Evolutionary conservation across 2,797 vertebrate genomes (phyloP).

Genomic region (Decapterus maruadsi): DNA sequence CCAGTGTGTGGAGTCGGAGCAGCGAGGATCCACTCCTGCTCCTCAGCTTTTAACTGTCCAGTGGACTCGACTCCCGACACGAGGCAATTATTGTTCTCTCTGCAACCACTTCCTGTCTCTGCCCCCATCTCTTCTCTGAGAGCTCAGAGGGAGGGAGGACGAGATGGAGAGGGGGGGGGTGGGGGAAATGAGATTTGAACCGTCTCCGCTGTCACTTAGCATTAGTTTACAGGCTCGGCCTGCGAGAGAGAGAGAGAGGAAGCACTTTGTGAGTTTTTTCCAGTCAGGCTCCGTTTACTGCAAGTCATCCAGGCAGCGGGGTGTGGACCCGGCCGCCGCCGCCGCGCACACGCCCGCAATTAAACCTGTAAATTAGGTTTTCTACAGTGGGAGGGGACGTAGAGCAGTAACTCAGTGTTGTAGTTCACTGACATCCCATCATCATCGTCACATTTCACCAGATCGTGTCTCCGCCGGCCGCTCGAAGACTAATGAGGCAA

Average conservation of each 20-base stretch:
- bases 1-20: neutral
- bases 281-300: slow-evolving; percentile 65
- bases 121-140: slow-evolving; percentile 27
- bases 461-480: neutral
- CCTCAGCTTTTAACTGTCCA: slow-evolving; percentile 19
- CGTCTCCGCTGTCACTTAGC: slow-evolving; percentile 68
- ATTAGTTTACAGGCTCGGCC: slow-evolving; percentile 55
- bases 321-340: slow-evolving; percentile 11
- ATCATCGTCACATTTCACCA: neutral
- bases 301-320: slow-evolving; percentile 27
- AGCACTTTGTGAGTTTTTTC: slow-evolving; percentile 69
- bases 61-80: slow-evolving; percentile 11
- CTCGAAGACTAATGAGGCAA: neutral
- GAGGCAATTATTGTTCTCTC: slow-evolving; percentile 51
- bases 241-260: slow-evolving; percentile 34
- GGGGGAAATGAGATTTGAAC: slow-evolving; percentile 66
- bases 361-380: slow-evolving; percentile 6
- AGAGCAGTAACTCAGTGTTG: neutral
- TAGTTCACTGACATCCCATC: neutral
- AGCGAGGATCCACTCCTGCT: slow-evolving; percentile 43
- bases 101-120: slow-evolving; percentile 59
- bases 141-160: slow-evolving; percentile 19
- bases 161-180: slow-evolving; percentile 26
- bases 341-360: neutral
- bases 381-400: neutral